phyloP scores from a whole-genome alignment of 2,888 invertebrate genomes.

The Lycia hirtaria region DNA sequence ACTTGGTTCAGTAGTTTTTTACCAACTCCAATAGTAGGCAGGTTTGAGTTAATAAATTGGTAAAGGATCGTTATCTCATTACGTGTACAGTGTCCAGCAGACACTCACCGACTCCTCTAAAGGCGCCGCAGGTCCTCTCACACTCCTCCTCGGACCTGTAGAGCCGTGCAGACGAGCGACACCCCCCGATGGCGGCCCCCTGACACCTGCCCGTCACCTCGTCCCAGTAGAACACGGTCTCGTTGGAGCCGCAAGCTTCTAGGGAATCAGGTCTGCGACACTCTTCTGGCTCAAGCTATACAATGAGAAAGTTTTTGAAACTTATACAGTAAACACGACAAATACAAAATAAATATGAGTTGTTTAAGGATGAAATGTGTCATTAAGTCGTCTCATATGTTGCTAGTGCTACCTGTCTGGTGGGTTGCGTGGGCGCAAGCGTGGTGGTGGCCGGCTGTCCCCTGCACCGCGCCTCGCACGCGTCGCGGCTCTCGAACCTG shows the following conservation, averaged over 20 bases:
- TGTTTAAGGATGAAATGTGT: too few relatives aligned
- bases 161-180: constrained; percentile 88
- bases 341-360: too few relatives aligned
- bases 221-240: constrained; percentile 91
- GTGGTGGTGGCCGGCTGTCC: constrained; percentile 45
- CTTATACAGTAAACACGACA: too few relatives aligned
- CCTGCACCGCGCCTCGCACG: constrained; percentile 86
- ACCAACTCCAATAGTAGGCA: too few relatives aligned
- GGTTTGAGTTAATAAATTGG: too few relatives aligned
- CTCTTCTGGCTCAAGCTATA: constrained; percentile 55
- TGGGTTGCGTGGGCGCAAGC: constrained; percentile 24
- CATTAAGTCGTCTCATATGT: too few relatives aligned
- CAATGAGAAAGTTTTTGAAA: not conserved
- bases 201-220: constrained; percentile 80
- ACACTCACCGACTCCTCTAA: constrained; percentile 87
- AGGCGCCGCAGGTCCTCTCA: constrained; percentile 90
- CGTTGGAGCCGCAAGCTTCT: constrained; percentile 88
- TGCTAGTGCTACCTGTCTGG: constrained; percentile 37
- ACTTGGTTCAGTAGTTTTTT: too few relatives aligned
- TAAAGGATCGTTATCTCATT: not conserved
- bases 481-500: constrained; percentile 87
- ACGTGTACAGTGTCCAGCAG: too few relatives aligned
- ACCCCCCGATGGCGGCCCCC: constrained; percentile 78
- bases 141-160: constrained; percentile 91
- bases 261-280: constrained; percentile 87